phyloP scores from a whole-genome alignment of 2,113 vertebrate genomes.

The Ictidomys tridecemlineatus region DNA sequence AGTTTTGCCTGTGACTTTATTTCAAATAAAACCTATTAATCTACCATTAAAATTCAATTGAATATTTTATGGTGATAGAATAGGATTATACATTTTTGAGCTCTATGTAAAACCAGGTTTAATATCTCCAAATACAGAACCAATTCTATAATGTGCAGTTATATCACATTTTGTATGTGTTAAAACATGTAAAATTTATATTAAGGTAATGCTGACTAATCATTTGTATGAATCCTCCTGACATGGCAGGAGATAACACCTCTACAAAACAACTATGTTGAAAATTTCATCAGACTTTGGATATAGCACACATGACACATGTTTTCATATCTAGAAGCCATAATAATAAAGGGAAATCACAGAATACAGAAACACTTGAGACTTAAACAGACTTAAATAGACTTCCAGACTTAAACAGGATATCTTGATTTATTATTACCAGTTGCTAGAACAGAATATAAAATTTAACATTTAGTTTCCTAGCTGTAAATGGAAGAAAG shows the following conservation, averaged over 20 bases:
- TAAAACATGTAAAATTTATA: background rate
- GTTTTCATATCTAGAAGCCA: background rate
- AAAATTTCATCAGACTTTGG: background rate
- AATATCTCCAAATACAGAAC: background rate
- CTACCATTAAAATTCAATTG: background rate
- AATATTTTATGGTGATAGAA: constrained; percentile 26
- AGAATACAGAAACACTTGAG: constrained; percentile 18
- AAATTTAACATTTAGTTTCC: background rate
- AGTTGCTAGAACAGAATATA: background rate
- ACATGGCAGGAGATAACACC: background rate
- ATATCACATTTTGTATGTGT: background rate
- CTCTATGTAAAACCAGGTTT: background rate
- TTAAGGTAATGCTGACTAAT: background rate
- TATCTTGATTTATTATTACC: background rate
- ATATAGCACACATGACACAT: background rate
- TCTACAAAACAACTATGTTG: background rate
- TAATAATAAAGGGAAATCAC: background rate
- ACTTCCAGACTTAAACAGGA: background rate
- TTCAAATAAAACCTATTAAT: constrained; percentile 35
- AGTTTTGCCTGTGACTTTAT: constrained; percentile 10
- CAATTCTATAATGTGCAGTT: background rate
- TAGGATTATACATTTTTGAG: constrained; percentile 5
- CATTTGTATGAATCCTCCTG: background rate
- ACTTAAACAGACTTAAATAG: background rate
- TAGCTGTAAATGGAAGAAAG: constrained; percentile 35